Evolutionary conservation across 1,140 invertebrate genomes (phyloP).

Genomic region (Euwallacea similis): DNA sequence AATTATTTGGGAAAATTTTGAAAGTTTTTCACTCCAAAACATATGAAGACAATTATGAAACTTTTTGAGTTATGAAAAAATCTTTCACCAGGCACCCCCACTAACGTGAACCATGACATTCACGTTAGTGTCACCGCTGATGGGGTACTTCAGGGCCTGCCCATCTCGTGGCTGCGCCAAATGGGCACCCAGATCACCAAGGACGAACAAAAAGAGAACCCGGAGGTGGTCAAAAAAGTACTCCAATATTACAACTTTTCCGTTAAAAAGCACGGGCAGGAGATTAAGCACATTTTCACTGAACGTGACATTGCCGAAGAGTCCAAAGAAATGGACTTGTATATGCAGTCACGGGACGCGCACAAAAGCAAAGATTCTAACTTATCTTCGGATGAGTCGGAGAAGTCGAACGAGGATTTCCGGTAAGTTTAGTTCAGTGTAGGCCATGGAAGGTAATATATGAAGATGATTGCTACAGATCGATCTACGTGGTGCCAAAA

Average conservation of each 20-base stretch:
- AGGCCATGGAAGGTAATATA: no score
- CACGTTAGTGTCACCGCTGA: conserved; percentile 81
- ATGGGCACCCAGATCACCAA: conserved; percentile 81
- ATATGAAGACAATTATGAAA: no score
- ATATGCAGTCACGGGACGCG: conserved; percentile 68
- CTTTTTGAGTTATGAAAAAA: no score
- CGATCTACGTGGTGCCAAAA: conserved; percentile 29
- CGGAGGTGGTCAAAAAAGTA: conserved; percentile 86
- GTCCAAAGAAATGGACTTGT: conserved; percentile 75
- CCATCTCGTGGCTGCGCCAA: conserved; percentile 74
- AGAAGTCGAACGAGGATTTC: conserved; percentile 1
- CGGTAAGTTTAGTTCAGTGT: conserved; percentile 5
- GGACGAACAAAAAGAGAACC: conserved; percentile 88
- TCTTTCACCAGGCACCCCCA: conserved; percentile 61
- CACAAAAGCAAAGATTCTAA: conserved; percentile 65
- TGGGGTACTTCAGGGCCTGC: conserved; percentile 77
- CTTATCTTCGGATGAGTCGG: conserved; percentile 49
- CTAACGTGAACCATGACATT: conserved; percentile 76
- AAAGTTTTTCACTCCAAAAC: no score
- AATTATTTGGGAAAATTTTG: no score
- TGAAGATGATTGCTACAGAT: no score
- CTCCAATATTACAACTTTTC: conserved; percentile 90
- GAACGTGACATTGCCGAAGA: conserved; percentile 76
- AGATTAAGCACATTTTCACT: conserved; percentile 78
- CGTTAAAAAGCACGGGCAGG: conserved; percentile 70